Conservation (phyloP, 2,113 vertebrate species). For the Jaculus jaculus region DNA sequence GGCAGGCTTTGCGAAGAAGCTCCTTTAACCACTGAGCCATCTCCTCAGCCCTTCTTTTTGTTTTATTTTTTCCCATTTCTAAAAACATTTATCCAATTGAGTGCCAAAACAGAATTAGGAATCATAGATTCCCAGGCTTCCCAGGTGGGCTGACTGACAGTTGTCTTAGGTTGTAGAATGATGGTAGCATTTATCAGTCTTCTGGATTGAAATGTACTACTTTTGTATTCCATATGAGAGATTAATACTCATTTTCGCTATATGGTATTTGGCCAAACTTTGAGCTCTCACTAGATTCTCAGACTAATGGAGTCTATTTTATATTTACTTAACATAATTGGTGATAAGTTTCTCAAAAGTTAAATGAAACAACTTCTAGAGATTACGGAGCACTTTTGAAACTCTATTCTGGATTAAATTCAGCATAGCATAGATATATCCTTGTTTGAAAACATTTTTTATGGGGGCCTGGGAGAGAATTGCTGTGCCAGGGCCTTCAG, state of each 20-base stretch:
- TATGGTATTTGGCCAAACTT: background rate
- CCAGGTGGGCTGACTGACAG: background rate
- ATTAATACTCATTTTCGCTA: background rate
- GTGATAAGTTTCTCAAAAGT: conserved; percentile 2
- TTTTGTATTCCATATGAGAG: background rate
- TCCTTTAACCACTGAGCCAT: too few species aligned
- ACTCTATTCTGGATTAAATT: conserved; percentile 22
- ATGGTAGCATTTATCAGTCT: too few species aligned
- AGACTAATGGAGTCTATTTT: background rate
- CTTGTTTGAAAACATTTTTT: background rate
- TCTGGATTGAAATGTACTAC: background rate
- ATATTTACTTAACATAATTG: background rate
- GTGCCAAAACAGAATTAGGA: background rate
- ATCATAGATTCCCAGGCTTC: background rate
- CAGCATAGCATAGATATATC: background rate
- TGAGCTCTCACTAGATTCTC: background rate
- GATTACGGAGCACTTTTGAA: conserved; percentile 22
- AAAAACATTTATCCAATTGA: background rate
- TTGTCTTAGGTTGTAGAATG: background rate
- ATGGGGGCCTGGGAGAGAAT: too few species aligned
- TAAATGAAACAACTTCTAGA: background rate
- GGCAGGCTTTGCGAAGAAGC: too few species aligned
- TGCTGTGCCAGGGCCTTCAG: too few species aligned
- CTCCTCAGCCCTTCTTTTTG: too few species aligned
- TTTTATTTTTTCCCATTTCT: background rate